phyloP scores from a whole-genome alignment of 2,888 invertebrate species.

The Epinotia ramella region DNA sequence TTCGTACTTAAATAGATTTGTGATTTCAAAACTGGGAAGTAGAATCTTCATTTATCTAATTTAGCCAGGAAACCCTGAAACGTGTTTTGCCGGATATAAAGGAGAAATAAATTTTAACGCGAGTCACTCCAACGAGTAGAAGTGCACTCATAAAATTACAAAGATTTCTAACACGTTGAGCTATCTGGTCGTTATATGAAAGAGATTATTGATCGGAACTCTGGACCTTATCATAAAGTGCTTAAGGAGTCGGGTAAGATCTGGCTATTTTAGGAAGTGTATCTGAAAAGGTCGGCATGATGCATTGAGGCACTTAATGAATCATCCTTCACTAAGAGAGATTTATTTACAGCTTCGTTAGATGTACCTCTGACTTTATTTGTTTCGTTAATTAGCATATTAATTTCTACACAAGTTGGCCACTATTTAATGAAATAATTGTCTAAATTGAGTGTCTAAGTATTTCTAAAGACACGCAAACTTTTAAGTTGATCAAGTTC shows the following conservation, averaged over 20 bases:
- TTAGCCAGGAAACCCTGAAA: not conserved
- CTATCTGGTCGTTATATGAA: not conserved
- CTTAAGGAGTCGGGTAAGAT: not conserved
- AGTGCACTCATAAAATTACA: not conserved
- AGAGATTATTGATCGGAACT: not conserved
- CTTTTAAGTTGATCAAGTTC: not conserved
- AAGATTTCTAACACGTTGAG: not conserved
- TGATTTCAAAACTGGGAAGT: not conserved
- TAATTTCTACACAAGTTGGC: not conserved
- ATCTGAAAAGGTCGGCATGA: not conserved
- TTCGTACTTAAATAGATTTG: no score
- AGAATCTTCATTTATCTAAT: not conserved
- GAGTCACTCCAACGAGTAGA: not conserved
- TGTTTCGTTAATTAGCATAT: not conserved
- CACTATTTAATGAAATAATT: not conserved
- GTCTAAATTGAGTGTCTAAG: no score
- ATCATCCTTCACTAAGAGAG: not conserved
- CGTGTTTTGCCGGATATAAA: not conserved
- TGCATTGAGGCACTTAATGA: conserved; percentile 9
- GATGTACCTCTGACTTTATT: not conserved
- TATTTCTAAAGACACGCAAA: not conserved
- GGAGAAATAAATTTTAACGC: not conserved
- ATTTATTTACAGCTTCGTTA: not conserved
- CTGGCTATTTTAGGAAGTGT: conserved; percentile 14
- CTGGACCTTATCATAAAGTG: not conserved